These are phyloP conservation scores for Epicauta chinensis DNA, from an alignment of 1,140 invertebrate genomes.

Conservation along the genomic window DNA sequence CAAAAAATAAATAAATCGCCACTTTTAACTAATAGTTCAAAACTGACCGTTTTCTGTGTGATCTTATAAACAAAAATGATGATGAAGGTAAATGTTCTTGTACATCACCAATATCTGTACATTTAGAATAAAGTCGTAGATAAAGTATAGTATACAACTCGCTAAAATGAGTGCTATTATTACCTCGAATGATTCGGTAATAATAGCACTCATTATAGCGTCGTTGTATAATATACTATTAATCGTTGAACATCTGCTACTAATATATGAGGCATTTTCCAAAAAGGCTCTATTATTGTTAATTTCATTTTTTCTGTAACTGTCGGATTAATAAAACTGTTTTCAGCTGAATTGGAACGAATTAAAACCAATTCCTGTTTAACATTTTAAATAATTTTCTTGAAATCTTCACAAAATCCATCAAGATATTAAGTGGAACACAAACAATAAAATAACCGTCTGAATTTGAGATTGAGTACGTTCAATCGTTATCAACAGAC, in stretches of 20 bases:
- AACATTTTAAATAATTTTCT: slow-evolving; percentile 11
- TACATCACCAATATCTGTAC: no score
- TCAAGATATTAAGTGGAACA: slow-evolving; percentile 4
- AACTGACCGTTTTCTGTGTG: no score
- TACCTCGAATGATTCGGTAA: no score
- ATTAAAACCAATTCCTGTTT: slow-evolving; percentile 11
- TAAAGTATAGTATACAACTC: no score
- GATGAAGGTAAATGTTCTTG: no score
- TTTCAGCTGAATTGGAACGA: slow-evolving; percentile 4
- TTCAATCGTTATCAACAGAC: not conserved
- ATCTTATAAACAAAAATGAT: no score
- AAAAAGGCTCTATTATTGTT: slow-evolving; percentile 16
- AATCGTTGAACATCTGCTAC: slow-evolving; percentile 7
- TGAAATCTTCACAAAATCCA: slow-evolving; percentile 17
- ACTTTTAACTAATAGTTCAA: no score
- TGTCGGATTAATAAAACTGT: not conserved
- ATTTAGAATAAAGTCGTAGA: no score
- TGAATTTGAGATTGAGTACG: not conserved
- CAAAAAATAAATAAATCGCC: no score
- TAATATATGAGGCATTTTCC: slow-evolving; percentile 20
- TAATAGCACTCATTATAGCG: no score
- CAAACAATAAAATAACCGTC: slow-evolving; percentile 6
- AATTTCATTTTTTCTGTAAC: not conserved
- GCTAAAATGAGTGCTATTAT: no score
- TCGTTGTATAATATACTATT: no score